Evolutionary conservation across 2,888 invertebrate genomes (phyloP).

Genomic region (Dasysyrphus tricinctus): DNA sequence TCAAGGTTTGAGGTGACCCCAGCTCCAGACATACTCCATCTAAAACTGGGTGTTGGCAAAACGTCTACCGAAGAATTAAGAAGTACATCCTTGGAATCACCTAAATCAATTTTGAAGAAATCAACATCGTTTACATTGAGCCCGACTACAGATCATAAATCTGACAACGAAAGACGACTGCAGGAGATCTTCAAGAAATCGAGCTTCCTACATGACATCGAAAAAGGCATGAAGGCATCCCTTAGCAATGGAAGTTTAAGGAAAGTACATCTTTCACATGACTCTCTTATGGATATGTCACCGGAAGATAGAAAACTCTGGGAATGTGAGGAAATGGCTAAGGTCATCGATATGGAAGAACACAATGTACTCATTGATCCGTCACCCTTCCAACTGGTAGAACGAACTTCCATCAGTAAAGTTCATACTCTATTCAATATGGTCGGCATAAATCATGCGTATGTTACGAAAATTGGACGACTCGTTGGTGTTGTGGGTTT

Average conservation of each 20-base stretch:
- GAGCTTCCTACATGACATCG: constrained; percentile 93
- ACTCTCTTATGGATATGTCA: constrained; percentile 96
- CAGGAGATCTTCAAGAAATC: constrained; percentile 95
- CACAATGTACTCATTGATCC: constrained; percentile 92
- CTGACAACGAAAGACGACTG: constrained; percentile 15
- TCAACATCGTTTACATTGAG: constrained; percentile 95
- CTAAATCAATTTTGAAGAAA: constrained; percentile 96
- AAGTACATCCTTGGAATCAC: constrained; percentile 82
- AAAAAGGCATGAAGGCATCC: constrained; percentile 75
- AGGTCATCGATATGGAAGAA: constrained; percentile 89
- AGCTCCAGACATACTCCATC: constrained; percentile 90
- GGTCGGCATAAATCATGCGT: constrained; percentile 98
- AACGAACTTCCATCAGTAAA: constrained; percentile 95
- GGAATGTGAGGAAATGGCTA: constrained; percentile 95
- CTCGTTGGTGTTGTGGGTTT: constrained; percentile 97
- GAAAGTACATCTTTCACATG: constrained; percentile 94
- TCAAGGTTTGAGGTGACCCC: constrained; percentile 90
- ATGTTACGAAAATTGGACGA: constrained; percentile 97
- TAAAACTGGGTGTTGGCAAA: constrained; percentile 82
- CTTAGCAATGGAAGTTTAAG: constrained; percentile 85
- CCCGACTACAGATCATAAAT: neutral
- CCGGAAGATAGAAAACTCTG: constrained; percentile 95
- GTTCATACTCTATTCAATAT: constrained; percentile 99
- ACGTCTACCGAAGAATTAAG: neutral
- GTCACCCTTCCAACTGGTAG: constrained; percentile 98